Base-by-base conservation (phyloP, 1,140 invertebrate genomes). In the Drosophila santomea region DNA sequence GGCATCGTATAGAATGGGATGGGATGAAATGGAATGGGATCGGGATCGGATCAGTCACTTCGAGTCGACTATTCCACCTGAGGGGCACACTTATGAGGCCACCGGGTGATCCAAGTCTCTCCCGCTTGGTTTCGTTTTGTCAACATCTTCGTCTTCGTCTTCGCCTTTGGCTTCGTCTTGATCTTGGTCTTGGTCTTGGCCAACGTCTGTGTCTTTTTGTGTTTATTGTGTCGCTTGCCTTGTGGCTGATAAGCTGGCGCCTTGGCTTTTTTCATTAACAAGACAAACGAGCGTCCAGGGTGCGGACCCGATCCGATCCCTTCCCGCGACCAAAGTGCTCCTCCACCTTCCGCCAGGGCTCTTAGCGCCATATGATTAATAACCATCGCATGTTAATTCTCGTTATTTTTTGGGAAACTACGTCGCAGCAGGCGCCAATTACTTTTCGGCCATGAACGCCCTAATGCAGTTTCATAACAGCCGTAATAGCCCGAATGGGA, bases 261-360 rank as follows among this genome's bases (percentile, higher is more conserved):
- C 89, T 91, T 90, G 80, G 89, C 89, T 91, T 89, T 91, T 91
- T 89, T 89, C 84, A 89, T 89, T 89, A 89, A 89, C 68, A 89
- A 89, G 84, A 89, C 84, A 89, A 89, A 89, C 84, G 85, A 89
- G 73, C 67, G 58, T 39, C 69, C 47, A 68, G 61, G 72, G 54
- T 36, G 48, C 50, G 51, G 47, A 48, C 44, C 59, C 50, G 51
- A 63, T 62, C 61, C 44, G 47, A 48, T 48, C 59, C 25, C 25
- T 25, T 25, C 25, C 25, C 25, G 5, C 48, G n/a, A 48, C 64
- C 11, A 47, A 62, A 62, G 60, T 59, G 54, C 57, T 8, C 47
- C 11, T 44, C 73, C 41, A 35, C n/a, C 43, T 43, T 1, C 20
- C 25, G 39, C 15, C 66, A 43, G 51, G 55, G 51, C 55, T 59